Base-by-base conservation (phyloP, 1,140 invertebrate genomes). In the Drosophila melanica region DNA sequence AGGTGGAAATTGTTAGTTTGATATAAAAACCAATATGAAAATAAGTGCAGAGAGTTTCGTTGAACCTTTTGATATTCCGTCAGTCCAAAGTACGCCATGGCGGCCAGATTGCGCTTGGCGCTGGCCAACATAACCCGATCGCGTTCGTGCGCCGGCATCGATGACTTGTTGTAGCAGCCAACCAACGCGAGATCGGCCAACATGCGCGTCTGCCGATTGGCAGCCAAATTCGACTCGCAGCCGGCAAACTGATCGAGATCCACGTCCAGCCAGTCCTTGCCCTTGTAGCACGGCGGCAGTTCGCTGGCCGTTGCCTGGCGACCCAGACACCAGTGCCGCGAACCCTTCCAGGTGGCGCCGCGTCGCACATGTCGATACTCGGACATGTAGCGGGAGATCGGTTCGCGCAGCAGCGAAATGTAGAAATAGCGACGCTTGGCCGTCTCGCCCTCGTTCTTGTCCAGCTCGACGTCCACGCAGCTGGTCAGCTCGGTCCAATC, bases 161-260 rank as follows among this genome's bases (percentile, higher is more conserved):
- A 94, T 16, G 95, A 95, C 39, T 94, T 95, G 92, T 98, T 98
- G 93, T 99, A 99, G 93, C 99, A 99, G 57, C 98, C 97, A 16
- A 99, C 96, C 47, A 99, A 93, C 59, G 96, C 96, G 69, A 99
- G 93, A 94, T 99, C 97, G 37, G 98, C 97, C 69, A 99, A 92
- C 99, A 99, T 99, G 79, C 99, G 93, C 0, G 98, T 99, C 93
- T 99, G 98, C 64, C 98, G 94, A 93, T 99, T 99, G 79, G 95
- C 95, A 11, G 98, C 99, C 81, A 99, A 93, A 94, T 99, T 99
- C 86, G 96, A 95, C 8, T 95, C 95, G 92, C 99, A 99, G 20
- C 94, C 93, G 79, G 98, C 95, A 92, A 99, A 99, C 92, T 98
- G 95, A 67, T 96, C 95, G 5, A 98, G 92, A 33, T 93, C 92